Evolutionary conservation across 2,113 vertebrate species (phyloP).

Genomic region (Semnornis frantzii): DNA sequence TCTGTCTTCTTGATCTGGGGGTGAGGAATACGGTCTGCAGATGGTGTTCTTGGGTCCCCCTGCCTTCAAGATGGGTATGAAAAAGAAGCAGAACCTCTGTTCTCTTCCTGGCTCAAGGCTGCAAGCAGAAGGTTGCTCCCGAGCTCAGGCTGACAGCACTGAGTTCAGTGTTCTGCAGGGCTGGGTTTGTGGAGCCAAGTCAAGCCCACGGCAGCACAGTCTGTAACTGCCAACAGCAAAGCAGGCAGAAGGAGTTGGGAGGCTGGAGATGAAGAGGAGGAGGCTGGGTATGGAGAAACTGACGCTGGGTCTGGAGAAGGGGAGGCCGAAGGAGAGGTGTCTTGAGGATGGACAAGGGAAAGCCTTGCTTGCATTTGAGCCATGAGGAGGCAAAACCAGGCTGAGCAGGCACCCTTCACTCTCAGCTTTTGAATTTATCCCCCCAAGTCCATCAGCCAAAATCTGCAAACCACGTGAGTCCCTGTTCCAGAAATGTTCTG

Average conservation of each 20-base stretch:
- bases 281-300: fast-evolving
- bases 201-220: not conserved
- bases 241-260: not conserved
- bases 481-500: not conserved
- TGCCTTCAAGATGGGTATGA: not conserved
- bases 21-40: not conserved
- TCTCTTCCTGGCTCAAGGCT: not conserved
- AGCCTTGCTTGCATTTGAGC: not conserved
- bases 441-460: not conserved
- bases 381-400: not conserved
- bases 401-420: not conserved
- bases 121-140: not conserved
- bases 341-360: not conserved
- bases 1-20: not conserved
- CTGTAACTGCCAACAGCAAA: not conserved
- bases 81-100: not conserved
- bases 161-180: not conserved
- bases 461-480: fast-evolving
- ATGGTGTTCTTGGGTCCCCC: not conserved
- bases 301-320: not conserved
- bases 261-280: fast-evolving
- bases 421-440: fast-evolving
- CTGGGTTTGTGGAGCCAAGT: not conserved
- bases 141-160: not conserved
- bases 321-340: not conserved